Conservation (phyloP, 2,113 vertebrate species). For the Oncorhynchus mykiss region DNA sequence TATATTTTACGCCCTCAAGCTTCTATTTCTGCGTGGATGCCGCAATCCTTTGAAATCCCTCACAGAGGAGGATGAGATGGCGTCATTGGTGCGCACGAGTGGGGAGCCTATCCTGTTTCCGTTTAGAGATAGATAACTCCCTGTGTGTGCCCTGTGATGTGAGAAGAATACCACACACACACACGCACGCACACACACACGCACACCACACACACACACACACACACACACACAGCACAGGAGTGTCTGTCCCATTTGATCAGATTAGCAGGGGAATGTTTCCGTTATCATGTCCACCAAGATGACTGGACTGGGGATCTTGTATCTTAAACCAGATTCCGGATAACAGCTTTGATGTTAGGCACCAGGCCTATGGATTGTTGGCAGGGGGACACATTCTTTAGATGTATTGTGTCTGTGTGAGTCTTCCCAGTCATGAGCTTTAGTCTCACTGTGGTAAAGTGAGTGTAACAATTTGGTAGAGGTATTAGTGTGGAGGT, state of each 20-base stretch:
- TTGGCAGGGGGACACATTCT: not conserved
- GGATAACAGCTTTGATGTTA: no score
- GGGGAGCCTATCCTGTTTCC: not conserved
- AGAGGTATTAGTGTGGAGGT: no score
- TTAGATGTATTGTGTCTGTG: not conserved
- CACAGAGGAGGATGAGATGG: not conserved
- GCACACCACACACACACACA: not conserved
- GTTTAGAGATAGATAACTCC: not conserved
- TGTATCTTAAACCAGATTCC: no score
- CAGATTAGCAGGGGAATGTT: no score
- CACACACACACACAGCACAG: not conserved
- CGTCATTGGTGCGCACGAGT: not conserved
- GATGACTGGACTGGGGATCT: no score
- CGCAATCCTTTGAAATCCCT: constrained; percentile 13
- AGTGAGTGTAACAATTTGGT: no score
- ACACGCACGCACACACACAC: not conserved
- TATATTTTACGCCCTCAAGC: no score
- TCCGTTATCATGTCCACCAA: no score
- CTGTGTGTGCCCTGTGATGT: not conserved
- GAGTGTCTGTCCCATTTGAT: no score
- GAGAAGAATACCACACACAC: not conserved
- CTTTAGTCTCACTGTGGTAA: not conserved
- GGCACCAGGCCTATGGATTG: not conserved
- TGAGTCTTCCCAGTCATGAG: no score
- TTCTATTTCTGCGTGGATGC: not conserved